A percentile compares a stretch with the other conserved stretches of the same genome.
Evolutionary conservation across 2,797 vertebrate genomes (phyloP).

Genomic region (Gallinago solitaria): DNA sequence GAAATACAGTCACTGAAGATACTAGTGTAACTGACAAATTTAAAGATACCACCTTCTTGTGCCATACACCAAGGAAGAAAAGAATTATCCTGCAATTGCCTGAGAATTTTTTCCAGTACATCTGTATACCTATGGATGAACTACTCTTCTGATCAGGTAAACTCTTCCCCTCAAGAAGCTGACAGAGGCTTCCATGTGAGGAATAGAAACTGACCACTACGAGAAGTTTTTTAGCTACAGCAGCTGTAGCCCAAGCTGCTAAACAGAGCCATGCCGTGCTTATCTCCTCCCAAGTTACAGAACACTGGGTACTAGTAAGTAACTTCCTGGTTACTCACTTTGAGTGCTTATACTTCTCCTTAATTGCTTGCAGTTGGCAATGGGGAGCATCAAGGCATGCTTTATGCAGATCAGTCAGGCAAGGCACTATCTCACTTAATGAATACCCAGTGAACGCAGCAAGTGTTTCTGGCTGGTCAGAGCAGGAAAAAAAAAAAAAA

Average conservation of each 20-base stretch:
- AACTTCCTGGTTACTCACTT: slow-evolving; percentile 78
- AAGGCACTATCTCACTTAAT: slow-evolving; percentile 83
- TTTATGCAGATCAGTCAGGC: slow-evolving; percentile 86
- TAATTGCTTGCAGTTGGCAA: slow-evolving; percentile 86
- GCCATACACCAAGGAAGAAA: neutral
- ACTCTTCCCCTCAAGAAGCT: neutral
- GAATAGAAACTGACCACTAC: neutral
- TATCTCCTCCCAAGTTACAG: neutral
- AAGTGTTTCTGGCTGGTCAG: slow-evolving; percentile 84
- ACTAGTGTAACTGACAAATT: neutral
- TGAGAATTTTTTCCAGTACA: neutral
- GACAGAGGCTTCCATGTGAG: neutral
- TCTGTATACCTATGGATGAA: neutral
- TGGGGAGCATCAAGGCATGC: slow-evolving; percentile 76
- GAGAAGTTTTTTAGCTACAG: neutral
- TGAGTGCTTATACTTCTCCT: slow-evolving; percentile 86
- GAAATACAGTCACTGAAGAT: neutral
- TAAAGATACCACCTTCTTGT: neutral
- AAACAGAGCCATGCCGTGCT: neutral
- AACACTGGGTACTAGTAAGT: neutral
- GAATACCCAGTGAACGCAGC: slow-evolving; percentile 87
- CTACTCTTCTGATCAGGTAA: neutral
- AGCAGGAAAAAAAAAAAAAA: neutral
- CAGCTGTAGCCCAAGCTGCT: neutral
- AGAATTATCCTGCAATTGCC: neutral